phyloP scores from a whole-genome alignment of 2,888 invertebrate genomes.

The Leucoptera coffeella region DNA sequence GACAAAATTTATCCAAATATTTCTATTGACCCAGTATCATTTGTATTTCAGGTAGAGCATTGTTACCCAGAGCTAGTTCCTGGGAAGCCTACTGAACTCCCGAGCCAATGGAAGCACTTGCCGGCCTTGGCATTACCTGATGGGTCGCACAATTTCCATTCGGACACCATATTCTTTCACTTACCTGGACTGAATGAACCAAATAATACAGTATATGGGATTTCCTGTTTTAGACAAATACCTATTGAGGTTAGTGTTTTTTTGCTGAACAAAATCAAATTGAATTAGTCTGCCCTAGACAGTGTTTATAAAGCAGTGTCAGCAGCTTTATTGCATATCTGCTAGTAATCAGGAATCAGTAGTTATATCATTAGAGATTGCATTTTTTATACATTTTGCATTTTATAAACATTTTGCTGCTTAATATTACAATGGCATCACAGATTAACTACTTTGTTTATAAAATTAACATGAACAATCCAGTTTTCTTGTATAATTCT shows the following conservation, averaged over 20 bases:
- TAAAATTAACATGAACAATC: too few species aligned
- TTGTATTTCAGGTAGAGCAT: constrained; percentile 78
- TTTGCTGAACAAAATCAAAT: too few species aligned
- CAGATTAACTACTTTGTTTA: background rate
- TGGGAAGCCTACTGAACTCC: constrained; percentile 74
- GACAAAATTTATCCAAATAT: background rate
- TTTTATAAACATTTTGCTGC: too few species aligned
- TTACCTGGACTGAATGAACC: constrained; percentile 83
- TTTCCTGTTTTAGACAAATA: constrained; percentile 97
- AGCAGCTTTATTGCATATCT: too few species aligned
- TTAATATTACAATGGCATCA: background rate
- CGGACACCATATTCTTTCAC: constrained; percentile 95
- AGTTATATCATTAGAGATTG: too few species aligned
- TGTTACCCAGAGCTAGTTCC: constrained; percentile 85
- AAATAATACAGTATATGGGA: constrained; percentile 84
- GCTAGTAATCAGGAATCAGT: too few species aligned
- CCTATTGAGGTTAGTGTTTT: constrained; percentile 73
- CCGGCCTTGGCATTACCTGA: constrained; percentile 96
- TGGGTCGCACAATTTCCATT: constrained; percentile 93
- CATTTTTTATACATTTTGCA: too few species aligned
- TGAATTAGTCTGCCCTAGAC: too few species aligned
- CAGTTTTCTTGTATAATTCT: too few species aligned
- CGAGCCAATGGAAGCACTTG: constrained; percentile 88
- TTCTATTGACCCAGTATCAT: too few species aligned
- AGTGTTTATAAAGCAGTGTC: too few species aligned